Conservation (phyloP, 2,113 vertebrate genomes). For the Rhinoptilus africanus region DNA sequence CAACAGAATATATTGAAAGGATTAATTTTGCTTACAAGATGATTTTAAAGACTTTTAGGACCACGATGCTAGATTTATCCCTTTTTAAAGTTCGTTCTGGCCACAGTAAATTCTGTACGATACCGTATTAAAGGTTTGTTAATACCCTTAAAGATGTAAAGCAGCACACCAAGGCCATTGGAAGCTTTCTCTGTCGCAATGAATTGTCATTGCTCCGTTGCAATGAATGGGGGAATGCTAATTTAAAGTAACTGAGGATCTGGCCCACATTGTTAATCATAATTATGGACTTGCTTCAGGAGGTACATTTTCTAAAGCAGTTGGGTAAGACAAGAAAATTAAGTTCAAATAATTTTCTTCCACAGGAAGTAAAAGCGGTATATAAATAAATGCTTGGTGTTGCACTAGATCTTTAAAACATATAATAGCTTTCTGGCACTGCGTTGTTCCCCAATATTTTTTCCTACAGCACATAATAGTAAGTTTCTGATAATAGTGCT, state of each 20-base stretch:
- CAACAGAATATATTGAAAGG: not conserved
- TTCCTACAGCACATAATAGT: slow-evolving; percentile 53
- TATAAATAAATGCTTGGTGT: slow-evolving; percentile 64
- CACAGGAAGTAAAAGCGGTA: slow-evolving; percentile 42
- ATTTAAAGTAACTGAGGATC: slow-evolving; percentile 10
- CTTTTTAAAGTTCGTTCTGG: not conserved
- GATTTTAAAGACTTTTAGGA: not conserved
- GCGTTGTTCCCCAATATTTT: slow-evolving; percentile 33
- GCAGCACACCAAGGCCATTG: not conserved
- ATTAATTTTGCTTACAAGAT: not conserved
- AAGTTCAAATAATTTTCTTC: slow-evolving; percentile 70
- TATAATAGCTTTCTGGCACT: slow-evolving; percentile 53
- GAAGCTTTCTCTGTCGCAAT: not conserved
- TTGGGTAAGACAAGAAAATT: slow-evolving; percentile 66
- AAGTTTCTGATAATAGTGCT: slow-evolving; percentile 63
- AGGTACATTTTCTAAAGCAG: slow-evolving; percentile 46
- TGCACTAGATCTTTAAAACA: slow-evolving; percentile 57
- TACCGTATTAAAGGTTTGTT: not conserved
- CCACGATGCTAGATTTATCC: not conserved
- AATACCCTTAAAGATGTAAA: not conserved
- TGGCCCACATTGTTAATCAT: not conserved
- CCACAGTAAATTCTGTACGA: not conserved
- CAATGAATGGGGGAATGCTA: not conserved
- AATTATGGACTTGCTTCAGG: slow-evolving; percentile 41
- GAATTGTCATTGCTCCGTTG: not conserved